phyloP scores from a whole-genome alignment of 2,797 vertebrate genomes.

The Sternotherus odoratus region DNA sequence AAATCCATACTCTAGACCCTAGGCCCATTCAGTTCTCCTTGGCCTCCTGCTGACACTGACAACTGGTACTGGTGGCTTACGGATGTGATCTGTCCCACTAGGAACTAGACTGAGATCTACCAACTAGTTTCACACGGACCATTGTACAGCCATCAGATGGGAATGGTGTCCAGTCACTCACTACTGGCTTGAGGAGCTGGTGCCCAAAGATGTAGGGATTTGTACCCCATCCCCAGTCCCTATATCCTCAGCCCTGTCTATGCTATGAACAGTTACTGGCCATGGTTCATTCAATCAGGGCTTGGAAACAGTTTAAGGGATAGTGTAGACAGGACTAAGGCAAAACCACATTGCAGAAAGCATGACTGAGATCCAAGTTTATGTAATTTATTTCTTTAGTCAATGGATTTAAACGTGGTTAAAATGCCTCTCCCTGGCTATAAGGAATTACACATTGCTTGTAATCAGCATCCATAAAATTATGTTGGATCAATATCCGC shows the following conservation, averaged over 20 bases:
- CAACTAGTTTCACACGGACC: neutral
- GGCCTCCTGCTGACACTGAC: neutral
- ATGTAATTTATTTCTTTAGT: neutral
- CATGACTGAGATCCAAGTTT: neutral
- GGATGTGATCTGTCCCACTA: neutral
- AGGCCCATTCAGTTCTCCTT: neutral
- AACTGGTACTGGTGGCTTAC: neutral
- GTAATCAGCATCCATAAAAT: neutral
- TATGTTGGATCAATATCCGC: neutral
- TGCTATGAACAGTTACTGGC: neutral
- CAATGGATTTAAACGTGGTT: neutral
- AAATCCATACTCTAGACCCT: neutral
- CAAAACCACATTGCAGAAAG: neutral
- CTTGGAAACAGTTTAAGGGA: neutral
- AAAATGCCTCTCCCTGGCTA: neutral
- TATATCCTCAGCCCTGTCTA: neutral
- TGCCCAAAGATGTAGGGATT: neutral
- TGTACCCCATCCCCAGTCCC: neutral
- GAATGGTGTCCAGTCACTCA: neutral
- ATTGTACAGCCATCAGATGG: neutral
- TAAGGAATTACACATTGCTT: neutral
- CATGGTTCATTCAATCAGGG: neutral
- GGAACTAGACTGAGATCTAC: constrained; percentile 7
- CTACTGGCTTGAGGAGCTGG: neutral
- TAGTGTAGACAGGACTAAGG: neutral